These are phyloP conservation scores for Otus sunia DNA, from an alignment of 2,113 vertebrate genomes.

Conservation along the genomic window DNA sequence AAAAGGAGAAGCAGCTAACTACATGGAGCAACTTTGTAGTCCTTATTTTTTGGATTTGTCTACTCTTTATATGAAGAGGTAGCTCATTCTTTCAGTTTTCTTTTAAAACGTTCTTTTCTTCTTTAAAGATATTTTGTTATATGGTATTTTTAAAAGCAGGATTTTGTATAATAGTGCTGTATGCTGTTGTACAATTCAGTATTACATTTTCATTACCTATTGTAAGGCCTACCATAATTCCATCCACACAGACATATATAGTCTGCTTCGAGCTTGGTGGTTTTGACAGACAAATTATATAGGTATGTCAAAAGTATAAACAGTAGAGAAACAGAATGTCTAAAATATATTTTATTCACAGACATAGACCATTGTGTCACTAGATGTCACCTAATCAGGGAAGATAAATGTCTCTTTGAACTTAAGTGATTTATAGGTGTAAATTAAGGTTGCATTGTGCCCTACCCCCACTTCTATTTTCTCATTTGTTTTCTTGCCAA, in stretches of 20 bases:
- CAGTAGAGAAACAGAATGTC: not conserved
- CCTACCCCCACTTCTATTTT: not conserved
- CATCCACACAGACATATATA: not conserved
- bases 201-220: not conserved
- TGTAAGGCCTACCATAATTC: not conserved
- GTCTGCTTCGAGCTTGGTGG: not conserved
- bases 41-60: not conserved
- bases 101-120: not conserved
- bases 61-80: not conserved
- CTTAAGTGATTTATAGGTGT: not conserved
- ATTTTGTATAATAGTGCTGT: not conserved
- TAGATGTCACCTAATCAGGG: not conserved
- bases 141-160: not conserved
- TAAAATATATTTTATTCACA: constrained; percentile 14
- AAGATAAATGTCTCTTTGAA: not conserved
- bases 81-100: not conserved
- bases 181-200: not conserved
- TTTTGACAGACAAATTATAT: constrained; percentile 32
- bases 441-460: not conserved
- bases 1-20: not conserved
- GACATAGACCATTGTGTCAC: not conserved
- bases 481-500: not conserved
- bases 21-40: not conserved
- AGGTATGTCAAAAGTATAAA: not conserved
- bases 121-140: not conserved